These are phyloP conservation scores for Eulithis prunata DNA, from an alignment of 2,888 invertebrate genomes.

Conservation along the genomic window DNA sequence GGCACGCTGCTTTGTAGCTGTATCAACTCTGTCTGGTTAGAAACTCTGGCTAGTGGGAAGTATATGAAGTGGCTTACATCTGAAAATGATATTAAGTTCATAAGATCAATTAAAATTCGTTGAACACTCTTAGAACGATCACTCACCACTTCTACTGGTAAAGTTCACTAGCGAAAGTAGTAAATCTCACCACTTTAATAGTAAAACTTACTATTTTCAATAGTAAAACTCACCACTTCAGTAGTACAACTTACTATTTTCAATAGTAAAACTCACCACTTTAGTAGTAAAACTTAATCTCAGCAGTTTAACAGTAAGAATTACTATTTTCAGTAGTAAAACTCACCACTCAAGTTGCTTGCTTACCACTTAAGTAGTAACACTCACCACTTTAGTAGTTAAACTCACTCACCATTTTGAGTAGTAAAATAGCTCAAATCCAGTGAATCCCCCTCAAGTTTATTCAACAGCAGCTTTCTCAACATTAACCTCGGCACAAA, in stretches of 20 bases:
- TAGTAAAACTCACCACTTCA: constrained; percentile 47
- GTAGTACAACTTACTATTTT: constrained; percentile 26
- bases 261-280: constrained; percentile 47
- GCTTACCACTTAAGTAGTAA: background rate
- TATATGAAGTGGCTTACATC: constrained; percentile 75
- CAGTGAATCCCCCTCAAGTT: constrained; percentile 48
- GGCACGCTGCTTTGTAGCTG: constrained; percentile 51
- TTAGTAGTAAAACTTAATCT: no score
- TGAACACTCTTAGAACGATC: no score
- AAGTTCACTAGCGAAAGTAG: no score
- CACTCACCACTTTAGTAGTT: background rate
- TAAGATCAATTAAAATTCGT: no score
- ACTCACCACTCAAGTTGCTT: constrained; percentile 57
- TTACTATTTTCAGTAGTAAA: background rate
- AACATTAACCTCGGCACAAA: constrained; percentile 63
- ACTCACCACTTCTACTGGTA: no score
- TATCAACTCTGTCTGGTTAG: constrained; percentile 63
- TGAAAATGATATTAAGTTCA: no score
- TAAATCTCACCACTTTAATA: no score
- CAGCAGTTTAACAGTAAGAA: background rate
- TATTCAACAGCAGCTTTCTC: constrained; percentile 49
- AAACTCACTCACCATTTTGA: constrained; percentile 58
- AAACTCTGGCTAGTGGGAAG: constrained; percentile 61
- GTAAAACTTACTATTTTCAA: no score
- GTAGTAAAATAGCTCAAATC: constrained; percentile 63